Conservation (phyloP, 2,797 vertebrate genomes). For the Stomatorhinus walkeri region DNA sequence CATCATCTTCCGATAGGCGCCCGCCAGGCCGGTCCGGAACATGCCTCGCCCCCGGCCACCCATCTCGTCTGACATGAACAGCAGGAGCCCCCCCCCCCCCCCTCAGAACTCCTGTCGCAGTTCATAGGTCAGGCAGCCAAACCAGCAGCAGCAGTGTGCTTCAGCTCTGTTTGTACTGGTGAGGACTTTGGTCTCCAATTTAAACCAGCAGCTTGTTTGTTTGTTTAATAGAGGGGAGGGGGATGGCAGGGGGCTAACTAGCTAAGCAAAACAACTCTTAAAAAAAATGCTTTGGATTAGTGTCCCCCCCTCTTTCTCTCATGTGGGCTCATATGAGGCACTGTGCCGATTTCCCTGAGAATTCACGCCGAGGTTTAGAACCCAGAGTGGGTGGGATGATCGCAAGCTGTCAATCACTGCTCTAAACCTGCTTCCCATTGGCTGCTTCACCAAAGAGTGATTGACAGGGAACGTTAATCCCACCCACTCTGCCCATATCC, state of each 20-base stretch:
- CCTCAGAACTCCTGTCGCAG: background rate
- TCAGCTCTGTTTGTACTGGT: conserved; percentile 48
- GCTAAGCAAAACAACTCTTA: background rate
- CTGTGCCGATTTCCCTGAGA: background rate
- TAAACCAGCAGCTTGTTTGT: conserved; percentile 35
- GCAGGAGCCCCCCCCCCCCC: background rate
- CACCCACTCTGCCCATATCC: background rate
- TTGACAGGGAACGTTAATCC: background rate
- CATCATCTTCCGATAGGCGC: conserved; percentile 43
- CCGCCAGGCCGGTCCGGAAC: background rate
- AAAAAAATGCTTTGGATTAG: background rate
- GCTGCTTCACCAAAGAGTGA: background rate
- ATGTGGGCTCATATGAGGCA: background rate
- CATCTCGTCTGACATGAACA: background rate
- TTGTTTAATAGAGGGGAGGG: background rate
- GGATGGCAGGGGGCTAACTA: background rate
- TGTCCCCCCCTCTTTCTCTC: background rate
- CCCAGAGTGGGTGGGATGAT: background rate
- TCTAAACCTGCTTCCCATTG: background rate
- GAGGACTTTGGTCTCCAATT: conserved; percentile 63
- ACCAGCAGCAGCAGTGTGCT: conserved; percentile 30
- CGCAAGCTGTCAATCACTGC: background rate
- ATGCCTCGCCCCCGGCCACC: background rate
- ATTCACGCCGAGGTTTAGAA: background rate
- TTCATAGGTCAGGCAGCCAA: background rate